A percentile compares a stretch with the other conserved stretches of the same genome.
phyloP scores from a whole-genome alignment of 1,140 invertebrate species.

The Drosophila jambulina region DNA sequence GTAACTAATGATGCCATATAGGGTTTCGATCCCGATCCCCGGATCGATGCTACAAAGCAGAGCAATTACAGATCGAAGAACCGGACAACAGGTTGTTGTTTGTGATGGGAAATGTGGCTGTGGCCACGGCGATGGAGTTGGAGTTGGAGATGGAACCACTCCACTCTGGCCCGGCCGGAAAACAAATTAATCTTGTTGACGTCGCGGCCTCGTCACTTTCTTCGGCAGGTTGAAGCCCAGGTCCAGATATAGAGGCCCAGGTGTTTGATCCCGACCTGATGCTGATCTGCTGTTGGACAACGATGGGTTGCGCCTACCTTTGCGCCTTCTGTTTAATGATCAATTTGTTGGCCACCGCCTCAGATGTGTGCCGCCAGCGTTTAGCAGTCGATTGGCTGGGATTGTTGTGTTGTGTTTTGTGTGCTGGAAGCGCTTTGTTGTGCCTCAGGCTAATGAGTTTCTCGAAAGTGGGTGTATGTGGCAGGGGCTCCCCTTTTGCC shows the following conservation, averaged over 20 bases:
- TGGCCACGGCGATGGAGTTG: neutral
- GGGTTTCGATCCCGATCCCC: conserved; percentile 23
- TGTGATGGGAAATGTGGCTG: conserved; percentile 22
- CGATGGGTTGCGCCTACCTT: conserved; percentile 72
- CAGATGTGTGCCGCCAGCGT: conserved; percentile 80
- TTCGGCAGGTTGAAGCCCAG: conserved; percentile 50
- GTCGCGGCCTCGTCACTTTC: conserved; percentile 69
- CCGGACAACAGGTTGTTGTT: conserved; percentile 74
- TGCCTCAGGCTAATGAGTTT: conserved; percentile 69
- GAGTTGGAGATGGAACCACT: conserved; percentile 37
- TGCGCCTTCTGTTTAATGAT: conserved; percentile 82
- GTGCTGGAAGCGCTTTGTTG: conserved; percentile 26
- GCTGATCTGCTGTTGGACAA: conserved; percentile 54
- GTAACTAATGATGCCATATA: conserved; percentile 61
- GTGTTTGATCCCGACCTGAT: conserved; percentile 78
- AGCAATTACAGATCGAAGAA: conserved; percentile 70
- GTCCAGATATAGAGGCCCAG: conserved; percentile 42
- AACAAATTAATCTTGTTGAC: conserved; percentile 83
- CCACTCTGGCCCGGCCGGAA: conserved; percentile 42
- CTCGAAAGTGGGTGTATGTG: conserved; percentile 71
- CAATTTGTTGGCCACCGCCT: conserved; percentile 78
- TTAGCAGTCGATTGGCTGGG: conserved; percentile 55
- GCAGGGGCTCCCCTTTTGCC: conserved; percentile 42
- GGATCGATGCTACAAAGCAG: conserved; percentile 58
- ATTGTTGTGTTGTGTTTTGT: conserved; percentile 39